phyloP scores from a whole-genome alignment of 1,140 invertebrate species.

The Phortica variegata region DNA sequence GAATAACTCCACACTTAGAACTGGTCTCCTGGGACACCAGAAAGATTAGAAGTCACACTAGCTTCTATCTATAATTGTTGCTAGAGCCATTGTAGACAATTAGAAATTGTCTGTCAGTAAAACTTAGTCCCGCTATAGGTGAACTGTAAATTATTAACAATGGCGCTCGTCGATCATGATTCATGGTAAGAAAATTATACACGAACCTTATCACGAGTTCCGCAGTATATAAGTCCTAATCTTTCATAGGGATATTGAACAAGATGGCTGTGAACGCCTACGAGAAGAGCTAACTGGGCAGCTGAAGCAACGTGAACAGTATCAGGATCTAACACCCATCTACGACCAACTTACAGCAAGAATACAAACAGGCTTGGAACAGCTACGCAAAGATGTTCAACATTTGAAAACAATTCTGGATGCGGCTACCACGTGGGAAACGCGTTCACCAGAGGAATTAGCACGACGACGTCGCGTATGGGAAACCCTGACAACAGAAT shows the following conservation, averaged over 20 bases:
- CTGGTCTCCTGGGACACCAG: too few relatives aligned
- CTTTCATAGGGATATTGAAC: conserved; percentile 62
- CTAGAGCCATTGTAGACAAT: too few relatives aligned
- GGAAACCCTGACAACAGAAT: conserved; percentile 24
- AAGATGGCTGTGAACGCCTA: conserved; percentile 68
- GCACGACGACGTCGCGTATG: conserved; percentile 22
- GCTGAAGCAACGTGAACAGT: conserved; percentile 61
- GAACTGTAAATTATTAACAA: too few relatives aligned
- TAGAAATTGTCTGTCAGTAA: too few relatives aligned
- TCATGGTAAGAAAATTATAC: conserved; percentile 31
- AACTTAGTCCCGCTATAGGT: too few relatives aligned
- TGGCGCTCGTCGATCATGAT: conserved; percentile 52
- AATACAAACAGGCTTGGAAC: conserved; percentile 65
- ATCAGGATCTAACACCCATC: conserved; percentile 59
- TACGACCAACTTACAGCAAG: conserved; percentile 63
- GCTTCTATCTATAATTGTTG: too few relatives aligned
- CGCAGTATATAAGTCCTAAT: neutral
- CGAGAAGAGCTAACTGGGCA: conserved; percentile 66
- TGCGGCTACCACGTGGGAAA: conserved; percentile 50
- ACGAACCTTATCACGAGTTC: neutral
- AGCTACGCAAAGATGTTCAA: conserved; percentile 63
- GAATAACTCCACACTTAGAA: too few relatives aligned
- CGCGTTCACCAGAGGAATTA: conserved; percentile 24
- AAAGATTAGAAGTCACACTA: too few relatives aligned
- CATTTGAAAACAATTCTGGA: conserved; percentile 64